These are phyloP conservation scores for Tethea ocularis DNA, from an alignment of 2,888 invertebrate species.

Conservation along the genomic window DNA sequence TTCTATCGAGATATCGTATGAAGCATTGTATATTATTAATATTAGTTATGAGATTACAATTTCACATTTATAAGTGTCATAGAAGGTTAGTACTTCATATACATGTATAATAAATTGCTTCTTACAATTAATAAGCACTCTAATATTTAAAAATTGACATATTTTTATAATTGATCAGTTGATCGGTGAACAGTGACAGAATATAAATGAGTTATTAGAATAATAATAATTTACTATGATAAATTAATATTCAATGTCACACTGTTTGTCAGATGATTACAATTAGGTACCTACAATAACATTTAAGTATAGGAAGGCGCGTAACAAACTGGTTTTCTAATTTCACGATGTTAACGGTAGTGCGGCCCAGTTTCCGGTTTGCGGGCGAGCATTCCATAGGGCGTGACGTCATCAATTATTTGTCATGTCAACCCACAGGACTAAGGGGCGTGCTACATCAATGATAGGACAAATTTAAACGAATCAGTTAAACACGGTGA, in stretches of 20 bases:
- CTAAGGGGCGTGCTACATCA: slow-evolving; percentile 30
- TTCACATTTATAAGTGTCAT: too few species aligned
- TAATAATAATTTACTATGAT: neutral
- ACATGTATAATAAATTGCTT: too few species aligned
- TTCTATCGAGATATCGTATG: too few species aligned
- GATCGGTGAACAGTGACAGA: neutral
- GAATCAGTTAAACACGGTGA: slow-evolving; percentile 33
- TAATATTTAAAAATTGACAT: neutral
- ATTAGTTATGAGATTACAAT: too few species aligned
- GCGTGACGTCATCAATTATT: slow-evolving; percentile 72
- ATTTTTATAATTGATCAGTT: neutral
- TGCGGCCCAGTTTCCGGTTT: slow-evolving; percentile 69
- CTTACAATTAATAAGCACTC: neutral
- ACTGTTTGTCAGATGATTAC: neutral
- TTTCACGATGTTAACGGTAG: slow-evolving; percentile 74
- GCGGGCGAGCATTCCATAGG: slow-evolving; percentile 64
- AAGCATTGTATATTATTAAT: too few species aligned
- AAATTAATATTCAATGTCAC: neutral
- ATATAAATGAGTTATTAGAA: neutral
- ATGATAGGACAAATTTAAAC: slow-evolving; percentile 23
- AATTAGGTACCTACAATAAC: neutral
- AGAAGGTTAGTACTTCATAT: too few species aligned
- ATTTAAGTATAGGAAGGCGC: slow-evolving; percentile 35
- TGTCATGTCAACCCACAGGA: slow-evolving; percentile 52
- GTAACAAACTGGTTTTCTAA: slow-evolving; percentile 64